These are phyloP conservation scores for Drosophila atroscutellata DNA, from an alignment of 2,888 invertebrate genomes.

Conservation along the genomic window DNA sequence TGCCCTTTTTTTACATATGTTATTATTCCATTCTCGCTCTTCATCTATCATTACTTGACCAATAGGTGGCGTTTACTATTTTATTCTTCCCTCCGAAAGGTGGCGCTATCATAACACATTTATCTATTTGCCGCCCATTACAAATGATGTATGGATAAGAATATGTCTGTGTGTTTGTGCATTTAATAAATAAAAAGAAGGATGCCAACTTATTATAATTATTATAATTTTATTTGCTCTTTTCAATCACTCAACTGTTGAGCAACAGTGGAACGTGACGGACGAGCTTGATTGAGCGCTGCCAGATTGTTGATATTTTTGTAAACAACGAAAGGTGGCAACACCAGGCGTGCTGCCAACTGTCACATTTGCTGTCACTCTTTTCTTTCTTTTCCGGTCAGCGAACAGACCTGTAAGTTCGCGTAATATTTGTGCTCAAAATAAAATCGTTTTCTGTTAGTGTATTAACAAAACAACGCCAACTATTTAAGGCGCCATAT, in stretches of 20 bases:
- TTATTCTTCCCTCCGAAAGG: no score
- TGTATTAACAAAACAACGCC: slow-evolving; percentile 54
- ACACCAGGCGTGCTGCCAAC: slow-evolving; percentile 46
- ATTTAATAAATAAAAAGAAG: no score
- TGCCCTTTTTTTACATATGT: no score
- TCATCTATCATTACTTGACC: no score
- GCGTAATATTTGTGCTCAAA: slow-evolving; percentile 50
- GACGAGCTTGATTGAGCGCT: not conserved
- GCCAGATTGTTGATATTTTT: slow-evolving; percentile 9
- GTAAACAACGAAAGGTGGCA: slow-evolving; percentile 34
- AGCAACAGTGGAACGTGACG: slow-evolving; percentile 4
- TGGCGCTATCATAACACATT: no score
- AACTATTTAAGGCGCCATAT: slow-evolving; percentile 16
- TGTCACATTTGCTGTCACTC: slow-evolving; percentile 73
- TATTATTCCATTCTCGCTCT: no score
- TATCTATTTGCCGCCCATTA: no score
- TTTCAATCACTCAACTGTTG: slow-evolving; percentile 12
- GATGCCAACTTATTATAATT: no score
- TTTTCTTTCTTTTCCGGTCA: slow-evolving; percentile 85
- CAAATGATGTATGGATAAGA: no score
- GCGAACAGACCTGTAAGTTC: slow-evolving; percentile 84
- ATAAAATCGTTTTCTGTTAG: slow-evolving; percentile 68
- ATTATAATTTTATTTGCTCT: not conserved
- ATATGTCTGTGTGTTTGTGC: no score
- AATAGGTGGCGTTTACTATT: no score